Evolutionary conservation across 1,140 invertebrate genomes (phyloP).

Genomic region (Vollenhovia emeryi): DNA sequence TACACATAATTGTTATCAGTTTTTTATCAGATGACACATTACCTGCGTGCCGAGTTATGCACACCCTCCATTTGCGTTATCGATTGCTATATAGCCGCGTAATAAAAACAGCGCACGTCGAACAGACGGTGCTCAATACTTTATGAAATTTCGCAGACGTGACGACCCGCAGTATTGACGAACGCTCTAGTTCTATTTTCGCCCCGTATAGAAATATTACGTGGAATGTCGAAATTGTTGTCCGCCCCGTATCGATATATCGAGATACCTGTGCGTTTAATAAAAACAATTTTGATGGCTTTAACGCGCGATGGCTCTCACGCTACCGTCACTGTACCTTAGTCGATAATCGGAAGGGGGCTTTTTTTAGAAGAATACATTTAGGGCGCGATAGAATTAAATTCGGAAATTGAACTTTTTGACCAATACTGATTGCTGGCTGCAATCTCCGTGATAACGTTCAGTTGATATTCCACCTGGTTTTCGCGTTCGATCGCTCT

Average conservation of each 20-base stretch:
- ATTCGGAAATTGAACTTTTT: conserved; percentile 12
- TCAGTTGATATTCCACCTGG: conserved; percentile 32
- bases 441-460: conserved; percentile 25
- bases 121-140: conserved; percentile 46
- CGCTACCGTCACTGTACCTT: not conserved
- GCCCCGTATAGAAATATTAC: conserved; percentile 22
- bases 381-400: conserved; percentile 15
- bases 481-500: conserved; percentile 40
- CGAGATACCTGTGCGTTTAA: not conserved
- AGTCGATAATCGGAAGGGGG: not conserved
- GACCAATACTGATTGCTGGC: conserved; percentile 25
- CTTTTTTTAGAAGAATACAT: conserved; percentile 3
- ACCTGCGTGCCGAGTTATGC: not conserved
- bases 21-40: conserved; percentile 5
- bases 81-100: conserved; percentile 44
- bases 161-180: conserved; percentile 30
- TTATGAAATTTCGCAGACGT: conserved; percentile 56
- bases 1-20: not conserved
- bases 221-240: conserved; percentile 16
- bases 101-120: conserved; percentile 35
- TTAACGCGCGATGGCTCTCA: not conserved
- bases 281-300: not conserved
- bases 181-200: conserved; percentile 39
- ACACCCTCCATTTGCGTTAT: conserved; percentile 42
- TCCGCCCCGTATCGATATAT: not conserved